phyloP scores from a whole-genome alignment of 92 coral and sea anemone species.

The Palythoa grandiflora region DNA sequence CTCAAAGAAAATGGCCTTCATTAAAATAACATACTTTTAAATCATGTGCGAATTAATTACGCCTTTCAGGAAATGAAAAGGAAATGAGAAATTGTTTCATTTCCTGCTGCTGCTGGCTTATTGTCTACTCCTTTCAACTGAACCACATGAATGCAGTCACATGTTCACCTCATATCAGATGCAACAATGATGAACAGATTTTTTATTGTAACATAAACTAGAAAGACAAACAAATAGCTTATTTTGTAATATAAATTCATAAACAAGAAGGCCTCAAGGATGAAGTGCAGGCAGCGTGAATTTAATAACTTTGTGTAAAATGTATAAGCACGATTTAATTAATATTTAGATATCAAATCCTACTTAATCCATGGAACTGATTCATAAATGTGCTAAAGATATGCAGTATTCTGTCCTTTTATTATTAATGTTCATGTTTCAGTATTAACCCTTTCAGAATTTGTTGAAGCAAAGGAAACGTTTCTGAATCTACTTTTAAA shows the following conservation, averaged over 20 bases:
- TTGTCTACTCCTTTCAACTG: background rate
- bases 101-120: slow-evolving; percentile 17
- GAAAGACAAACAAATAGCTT: background rate
- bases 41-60: background rate
- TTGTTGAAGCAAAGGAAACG: too few species aligned
- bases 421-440: background rate
- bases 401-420: too few species aligned
- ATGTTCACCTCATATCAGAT: slow-evolving; percentile 15
- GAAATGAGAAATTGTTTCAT: slow-evolving; percentile 11
- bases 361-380: background rate
- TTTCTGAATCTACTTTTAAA: too few species aligned
- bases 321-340: background rate
- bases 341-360: slow-evolving; percentile 16
- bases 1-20: background rate
- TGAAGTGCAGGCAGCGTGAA: background rate
- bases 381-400: background rate
- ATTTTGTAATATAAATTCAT: background rate
- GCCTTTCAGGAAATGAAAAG: slow-evolving; percentile 8
- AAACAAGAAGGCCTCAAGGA: background rate
- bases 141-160: slow-evolving; percentile 15
- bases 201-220: background rate
- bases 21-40: background rate
- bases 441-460: too few species aligned
- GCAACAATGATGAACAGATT: background rate
- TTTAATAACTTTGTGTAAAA: slow-evolving; percentile 8